Conservation (phyloP, 2,113 vertebrate species). For the Macrotis lagotis region DNA sequence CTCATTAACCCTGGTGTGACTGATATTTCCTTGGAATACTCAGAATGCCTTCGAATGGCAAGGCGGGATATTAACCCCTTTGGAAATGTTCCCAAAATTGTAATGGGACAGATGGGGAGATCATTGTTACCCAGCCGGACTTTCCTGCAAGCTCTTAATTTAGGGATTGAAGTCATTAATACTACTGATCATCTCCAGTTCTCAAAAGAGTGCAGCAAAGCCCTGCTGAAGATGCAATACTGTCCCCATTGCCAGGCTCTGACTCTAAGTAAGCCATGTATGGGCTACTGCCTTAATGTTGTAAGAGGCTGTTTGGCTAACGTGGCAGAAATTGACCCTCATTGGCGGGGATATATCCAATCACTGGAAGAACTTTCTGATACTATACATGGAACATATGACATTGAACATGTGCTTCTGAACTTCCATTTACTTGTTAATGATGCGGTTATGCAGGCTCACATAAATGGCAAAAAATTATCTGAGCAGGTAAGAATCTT, state of each 20-base stretch:
- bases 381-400: slow-evolving; percentile 82
- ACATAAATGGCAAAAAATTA: slow-evolving; percentile 80
- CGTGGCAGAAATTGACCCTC: slow-evolving; percentile 88
- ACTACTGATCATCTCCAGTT: slow-evolving; percentile 90
- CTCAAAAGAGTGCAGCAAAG: slow-evolving; percentile 89
- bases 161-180: slow-evolving; percentile 94
- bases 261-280: slow-evolving; percentile 87
- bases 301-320: slow-evolving; percentile 90
- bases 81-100: slow-evolving; percentile 80
- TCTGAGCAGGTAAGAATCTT: slow-evolving; percentile 84
- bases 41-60: slow-evolving; percentile 85
- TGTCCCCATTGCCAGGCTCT: slow-evolving; percentile 91
- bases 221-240: slow-evolving; percentile 90
- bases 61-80: slow-evolving; percentile 84
- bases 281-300: slow-evolving; percentile 93
- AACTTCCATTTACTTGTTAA: slow-evolving; percentile 86
- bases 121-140: slow-evolving; percentile 84
- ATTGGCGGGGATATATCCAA: slow-evolving; percentile 89
- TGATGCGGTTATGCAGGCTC: slow-evolving; percentile 86
- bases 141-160: slow-evolving; percentile 91
- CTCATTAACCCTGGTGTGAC: slow-evolving; percentile 83
- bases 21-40: slow-evolving; percentile 82
- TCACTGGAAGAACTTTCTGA: slow-evolving; percentile 88
- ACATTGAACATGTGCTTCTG: slow-evolving; percentile 88
- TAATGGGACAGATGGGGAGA: slow-evolving; percentile 83